phyloP scores from a whole-genome alignment of 1,140 invertebrate genomes.

The Olivierus martensii region DNA sequence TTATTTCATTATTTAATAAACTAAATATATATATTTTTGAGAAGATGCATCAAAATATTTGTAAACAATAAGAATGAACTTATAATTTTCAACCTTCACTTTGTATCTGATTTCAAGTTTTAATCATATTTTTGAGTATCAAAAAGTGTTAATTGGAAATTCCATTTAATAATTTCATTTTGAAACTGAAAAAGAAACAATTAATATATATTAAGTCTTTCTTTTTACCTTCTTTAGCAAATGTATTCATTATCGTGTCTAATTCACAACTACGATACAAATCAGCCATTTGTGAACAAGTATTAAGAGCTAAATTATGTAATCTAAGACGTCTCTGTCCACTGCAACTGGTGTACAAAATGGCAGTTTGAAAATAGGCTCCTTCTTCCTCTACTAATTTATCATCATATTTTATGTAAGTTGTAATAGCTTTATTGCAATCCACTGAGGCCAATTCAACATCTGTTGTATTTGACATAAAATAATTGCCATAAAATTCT shows the following conservation, averaged over 20 bases:
- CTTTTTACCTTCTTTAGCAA: slow-evolving; percentile 79
- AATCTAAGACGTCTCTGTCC: slow-evolving; percentile 83
- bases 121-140: no score
- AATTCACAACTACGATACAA: slow-evolving; percentile 85
- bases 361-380: slow-evolving; percentile 78
- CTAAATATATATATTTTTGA: no score
- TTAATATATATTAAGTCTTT: no score
- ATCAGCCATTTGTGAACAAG: slow-evolving; percentile 83
- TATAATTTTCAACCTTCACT: no score
- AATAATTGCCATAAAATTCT: slow-evolving; percentile 95
- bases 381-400: slow-evolving; percentile 87
- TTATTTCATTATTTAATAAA: no score
- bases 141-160: no score
- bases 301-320: slow-evolving; percentile 77
- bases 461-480: slow-evolving; percentile 97
- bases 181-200: no score
- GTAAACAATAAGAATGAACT: no score
- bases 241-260: slow-evolving; percentile 85
- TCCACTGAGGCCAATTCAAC: slow-evolving; percentile 88
- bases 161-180: no score
- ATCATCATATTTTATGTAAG: slow-evolving; percentile 98
- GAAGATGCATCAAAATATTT: no score
- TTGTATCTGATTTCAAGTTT: no score
- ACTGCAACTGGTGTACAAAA: slow-evolving; percentile 84
- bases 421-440: slow-evolving; percentile 65